Conservation (phyloP, 2,113 vertebrate species). For the Mormyrus iriodes region DNA sequence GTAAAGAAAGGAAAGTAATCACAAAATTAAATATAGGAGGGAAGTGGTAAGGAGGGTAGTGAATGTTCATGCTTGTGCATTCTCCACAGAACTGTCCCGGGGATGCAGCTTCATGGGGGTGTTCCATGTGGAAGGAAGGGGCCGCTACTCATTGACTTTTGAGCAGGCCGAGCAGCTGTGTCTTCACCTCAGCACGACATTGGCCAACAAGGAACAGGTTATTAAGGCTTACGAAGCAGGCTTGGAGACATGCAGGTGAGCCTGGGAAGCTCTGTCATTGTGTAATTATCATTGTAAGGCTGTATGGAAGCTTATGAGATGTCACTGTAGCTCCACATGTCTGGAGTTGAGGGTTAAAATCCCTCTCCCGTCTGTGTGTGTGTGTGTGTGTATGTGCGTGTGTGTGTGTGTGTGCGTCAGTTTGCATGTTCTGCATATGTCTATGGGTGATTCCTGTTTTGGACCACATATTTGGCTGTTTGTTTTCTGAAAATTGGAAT, state of each 20-base stretch:
- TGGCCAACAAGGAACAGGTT: constrained; percentile 67
- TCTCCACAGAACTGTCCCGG: constrained; percentile 56
- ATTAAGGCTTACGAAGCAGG: constrained; percentile 35
- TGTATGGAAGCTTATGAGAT: background rate
- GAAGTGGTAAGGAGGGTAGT: background rate
- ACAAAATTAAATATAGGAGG: background rate
- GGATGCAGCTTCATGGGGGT: constrained; percentile 73
- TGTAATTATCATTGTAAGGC: background rate
- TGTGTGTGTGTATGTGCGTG: background rate
- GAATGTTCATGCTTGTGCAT: background rate
- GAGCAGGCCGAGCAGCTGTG: constrained; percentile 62
- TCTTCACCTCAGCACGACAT: constrained; percentile 49
- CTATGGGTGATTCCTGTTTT: too few relatives aligned
- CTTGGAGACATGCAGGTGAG: constrained; percentile 87
- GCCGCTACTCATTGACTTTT: constrained; percentile 68
- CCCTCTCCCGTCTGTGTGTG: background rate
- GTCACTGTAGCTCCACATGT: background rate
- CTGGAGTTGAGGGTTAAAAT: background rate
- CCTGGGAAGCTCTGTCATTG: background rate
- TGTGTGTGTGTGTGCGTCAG: background rate
- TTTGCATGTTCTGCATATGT: background rate
- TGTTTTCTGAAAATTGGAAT: too few relatives aligned
- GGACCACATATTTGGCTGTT: too few relatives aligned
- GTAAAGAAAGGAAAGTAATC: background rate
- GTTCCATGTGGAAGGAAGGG: constrained; percentile 73